These are phyloP conservation scores for Neolamprologus brichardi DNA, from an alignment of 2,113 vertebrate species.

Conservation along the genomic window DNA sequence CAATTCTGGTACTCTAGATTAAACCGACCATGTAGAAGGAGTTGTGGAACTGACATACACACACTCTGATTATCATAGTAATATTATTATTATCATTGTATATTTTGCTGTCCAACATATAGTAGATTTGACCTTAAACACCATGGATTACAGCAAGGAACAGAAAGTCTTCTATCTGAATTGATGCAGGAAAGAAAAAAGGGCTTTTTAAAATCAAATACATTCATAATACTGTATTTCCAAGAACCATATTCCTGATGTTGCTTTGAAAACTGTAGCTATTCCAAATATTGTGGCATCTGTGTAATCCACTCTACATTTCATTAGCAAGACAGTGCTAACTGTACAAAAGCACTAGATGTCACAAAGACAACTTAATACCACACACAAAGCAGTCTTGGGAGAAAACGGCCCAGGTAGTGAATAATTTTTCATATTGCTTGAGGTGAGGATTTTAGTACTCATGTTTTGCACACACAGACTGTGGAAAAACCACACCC, in stretches of 20 bases:
- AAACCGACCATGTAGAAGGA: background rate
- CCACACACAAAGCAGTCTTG: background rate
- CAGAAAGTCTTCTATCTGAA: background rate
- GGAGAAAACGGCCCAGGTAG: background rate
- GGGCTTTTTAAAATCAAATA: background rate
- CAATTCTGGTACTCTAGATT: background rate
- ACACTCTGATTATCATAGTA: background rate
- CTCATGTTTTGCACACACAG: constrained; percentile 7
- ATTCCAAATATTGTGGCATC: background rate
- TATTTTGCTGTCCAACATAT: background rate
- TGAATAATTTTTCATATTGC: constrained; percentile 5
- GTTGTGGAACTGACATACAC: background rate
- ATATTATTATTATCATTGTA: background rate
- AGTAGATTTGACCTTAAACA: background rate
- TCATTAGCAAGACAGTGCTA: background rate
- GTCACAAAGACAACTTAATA: background rate
- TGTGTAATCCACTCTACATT: background rate
- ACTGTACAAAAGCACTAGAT: background rate
- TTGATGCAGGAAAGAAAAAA: background rate
- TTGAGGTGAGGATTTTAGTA: background rate
- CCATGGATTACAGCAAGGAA: background rate
- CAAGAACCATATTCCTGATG: background rate
- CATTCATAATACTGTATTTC: background rate
- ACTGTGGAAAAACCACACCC: background rate
- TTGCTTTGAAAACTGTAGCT: background rate